phyloP scores from a whole-genome alignment of 2,797 vertebrate species.

The Botia kubotai region DNA sequence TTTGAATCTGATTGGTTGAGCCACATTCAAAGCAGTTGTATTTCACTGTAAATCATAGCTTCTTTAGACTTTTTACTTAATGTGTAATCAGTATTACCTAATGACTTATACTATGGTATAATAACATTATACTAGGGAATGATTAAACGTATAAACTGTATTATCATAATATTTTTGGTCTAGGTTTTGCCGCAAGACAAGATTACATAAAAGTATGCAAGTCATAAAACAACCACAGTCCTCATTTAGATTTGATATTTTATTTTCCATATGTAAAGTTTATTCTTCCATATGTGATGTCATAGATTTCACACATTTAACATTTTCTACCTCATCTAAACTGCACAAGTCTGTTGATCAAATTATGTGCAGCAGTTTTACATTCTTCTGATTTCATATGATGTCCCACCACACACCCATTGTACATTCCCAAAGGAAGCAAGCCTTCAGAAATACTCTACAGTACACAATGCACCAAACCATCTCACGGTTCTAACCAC shows the following conservation, averaged over 20 bases:
- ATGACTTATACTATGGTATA: too few species aligned
- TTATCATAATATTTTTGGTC: too few species aligned
- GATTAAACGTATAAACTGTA: too few species aligned
- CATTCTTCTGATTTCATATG: slow-evolving; percentile 44
- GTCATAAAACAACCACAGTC: background rate
- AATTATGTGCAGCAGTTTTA: slow-evolving; percentile 38
- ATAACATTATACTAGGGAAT: too few species aligned
- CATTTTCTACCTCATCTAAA: slow-evolving; percentile 15
- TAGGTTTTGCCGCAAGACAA: too few species aligned
- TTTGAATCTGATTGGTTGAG: too few species aligned
- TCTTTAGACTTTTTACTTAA: too few species aligned
- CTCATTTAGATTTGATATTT: slow-evolving; percentile 6
- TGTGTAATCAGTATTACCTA: too few species aligned
- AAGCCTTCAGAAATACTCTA: slow-evolving; percentile 36
- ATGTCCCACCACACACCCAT: slow-evolving; percentile 29
- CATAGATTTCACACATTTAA: slow-evolving; percentile 11
- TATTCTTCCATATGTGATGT: slow-evolving; percentile 43
- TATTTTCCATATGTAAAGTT: slow-evolving; percentile 8
- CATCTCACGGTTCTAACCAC: slow-evolving; percentile 18
- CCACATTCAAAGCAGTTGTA: too few species aligned
- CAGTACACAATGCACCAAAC: slow-evolving; percentile 34
- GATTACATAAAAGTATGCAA: background rate
- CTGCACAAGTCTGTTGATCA: slow-evolving; percentile 24
- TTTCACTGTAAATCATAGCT: too few species aligned
- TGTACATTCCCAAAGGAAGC: slow-evolving; percentile 49